A percentile compares a stretch with the other conserved stretches of the same genome.
These are phyloP conservation scores for Ptilorrhoa leucosticta DNA, from an alignment of 2,113 vertebrate species.

Conservation along the genomic window DNA sequence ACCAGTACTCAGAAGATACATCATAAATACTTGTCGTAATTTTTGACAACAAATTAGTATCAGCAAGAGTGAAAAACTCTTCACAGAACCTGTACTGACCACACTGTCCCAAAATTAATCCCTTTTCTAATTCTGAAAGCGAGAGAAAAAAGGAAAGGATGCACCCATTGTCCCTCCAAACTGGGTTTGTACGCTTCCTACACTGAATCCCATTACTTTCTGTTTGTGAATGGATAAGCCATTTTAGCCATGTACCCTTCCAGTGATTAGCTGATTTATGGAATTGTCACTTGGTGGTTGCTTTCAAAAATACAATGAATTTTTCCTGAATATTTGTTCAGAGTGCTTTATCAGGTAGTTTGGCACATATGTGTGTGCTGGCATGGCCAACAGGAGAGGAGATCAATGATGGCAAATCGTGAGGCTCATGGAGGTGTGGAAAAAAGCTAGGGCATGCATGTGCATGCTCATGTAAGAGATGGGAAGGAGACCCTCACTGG, in stretches of 20 bases:
- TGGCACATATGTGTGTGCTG: neutral
- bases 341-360: neutral
- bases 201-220: neutral
- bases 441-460: neutral
- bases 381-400: neutral
- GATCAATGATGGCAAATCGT: neutral
- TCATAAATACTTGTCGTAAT: neutral
- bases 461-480: fast-evolving
- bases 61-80: neutral
- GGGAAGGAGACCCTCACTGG: fast-evolving
- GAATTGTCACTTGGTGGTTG: neutral
- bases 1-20: neutral
- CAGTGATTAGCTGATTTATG: neutral
- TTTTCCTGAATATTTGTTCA: neutral
- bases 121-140: neutral
- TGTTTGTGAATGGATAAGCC: neutral
- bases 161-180: neutral
- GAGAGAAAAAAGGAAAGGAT: neutral
- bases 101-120: neutral
- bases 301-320: neutral
- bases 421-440: neutral
- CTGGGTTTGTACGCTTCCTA: neutral
- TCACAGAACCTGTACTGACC: neutral
- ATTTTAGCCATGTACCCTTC: neutral
- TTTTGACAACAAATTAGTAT: neutral